These are phyloP conservation scores for Lasioglossum baleicum DNA, from an alignment of 1,140 invertebrate genomes.

Conservation along the genomic window DNA sequence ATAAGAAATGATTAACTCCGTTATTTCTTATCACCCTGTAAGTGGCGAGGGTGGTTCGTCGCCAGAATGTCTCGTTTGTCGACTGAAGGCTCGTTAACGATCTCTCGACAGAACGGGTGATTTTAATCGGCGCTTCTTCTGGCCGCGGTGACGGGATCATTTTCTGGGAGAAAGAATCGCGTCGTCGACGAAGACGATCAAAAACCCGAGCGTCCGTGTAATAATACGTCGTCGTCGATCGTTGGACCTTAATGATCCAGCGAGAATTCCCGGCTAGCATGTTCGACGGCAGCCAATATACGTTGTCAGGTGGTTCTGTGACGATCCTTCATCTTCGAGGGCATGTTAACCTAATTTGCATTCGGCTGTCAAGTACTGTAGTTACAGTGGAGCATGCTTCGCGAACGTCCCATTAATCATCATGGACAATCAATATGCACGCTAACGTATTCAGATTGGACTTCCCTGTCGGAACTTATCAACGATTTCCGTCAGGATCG, in stretches of 20 bases:
- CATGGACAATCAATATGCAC: constrained; percentile 61
- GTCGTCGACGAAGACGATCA: neutral
- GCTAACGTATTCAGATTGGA: constrained; percentile 56
- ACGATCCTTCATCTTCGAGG: constrained; percentile 60
- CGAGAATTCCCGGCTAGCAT: constrained; percentile 13
- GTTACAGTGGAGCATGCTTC: constrained; percentile 58
- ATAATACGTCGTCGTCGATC: neutral
- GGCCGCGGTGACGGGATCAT: neutral
- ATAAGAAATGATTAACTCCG: too few relatives aligned
- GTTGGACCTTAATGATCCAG: constrained; percentile 26
- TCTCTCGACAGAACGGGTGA: too few relatives aligned
- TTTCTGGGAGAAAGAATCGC: neutral
- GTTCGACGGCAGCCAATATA: constrained; percentile 42
- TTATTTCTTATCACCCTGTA: too few relatives aligned
- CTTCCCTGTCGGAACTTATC: constrained; percentile 42
- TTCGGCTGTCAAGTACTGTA: constrained; percentile 56
- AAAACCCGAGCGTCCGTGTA: neutral
- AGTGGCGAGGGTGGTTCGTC: too few relatives aligned
- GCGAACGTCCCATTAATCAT: constrained; percentile 67
- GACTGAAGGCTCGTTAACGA: too few relatives aligned
- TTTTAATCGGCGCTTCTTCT: neutral
- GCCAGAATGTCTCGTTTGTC: neutral
- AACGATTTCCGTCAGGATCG: constrained; percentile 18
- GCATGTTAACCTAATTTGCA: constrained; percentile 65
- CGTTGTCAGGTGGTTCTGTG: constrained; percentile 46